Percentiles rank a stretch among this genome's conserved stretches.
Evolutionary conservation across 1,140 invertebrate genomes (phyloP).

Genomic region (Adelges cooleyi): DNA sequence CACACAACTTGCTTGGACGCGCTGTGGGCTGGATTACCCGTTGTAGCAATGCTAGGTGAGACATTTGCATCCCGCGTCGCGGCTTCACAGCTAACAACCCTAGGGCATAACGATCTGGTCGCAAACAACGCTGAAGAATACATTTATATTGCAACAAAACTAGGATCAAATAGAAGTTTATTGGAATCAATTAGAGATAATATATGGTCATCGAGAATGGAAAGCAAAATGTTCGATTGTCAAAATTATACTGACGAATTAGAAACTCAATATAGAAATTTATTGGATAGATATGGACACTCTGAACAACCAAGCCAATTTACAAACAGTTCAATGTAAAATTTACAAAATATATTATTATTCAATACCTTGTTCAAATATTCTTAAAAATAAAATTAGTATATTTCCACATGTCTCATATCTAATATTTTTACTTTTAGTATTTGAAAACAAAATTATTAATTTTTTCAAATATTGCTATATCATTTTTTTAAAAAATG

Average conservation of each 20-base stretch:
- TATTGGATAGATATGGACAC: slow-evolving; percentile 73
- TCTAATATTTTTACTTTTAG: too few species aligned
- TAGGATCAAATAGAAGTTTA: slow-evolving; percentile 82
- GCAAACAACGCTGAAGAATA: slow-evolving; percentile 80
- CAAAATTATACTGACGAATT: slow-evolving; percentile 78
- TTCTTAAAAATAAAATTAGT: too few species aligned
- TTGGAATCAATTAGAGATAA: slow-evolving; percentile 86
- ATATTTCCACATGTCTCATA: too few species aligned
- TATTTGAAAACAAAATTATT: too few species aligned
- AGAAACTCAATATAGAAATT: slow-evolving; percentile 71
- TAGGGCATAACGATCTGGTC: slow-evolving; percentile 91
- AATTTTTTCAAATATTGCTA: too few species aligned
- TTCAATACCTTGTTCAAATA: too few species aligned
- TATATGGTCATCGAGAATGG: slow-evolving; percentile 78
- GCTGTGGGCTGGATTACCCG: slow-evolving; percentile 95
- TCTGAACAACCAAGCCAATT: slow-evolving; percentile 48
- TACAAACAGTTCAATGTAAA: too few species aligned
- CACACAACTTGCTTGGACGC: slow-evolving; percentile 99
- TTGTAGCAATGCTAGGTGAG: slow-evolving; percentile 84
- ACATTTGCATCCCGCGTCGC: slow-evolving; percentile 95
- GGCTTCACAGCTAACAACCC: slow-evolving; percentile 85
- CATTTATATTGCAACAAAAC: slow-evolving; percentile 79
- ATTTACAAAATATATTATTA: too few species aligned
- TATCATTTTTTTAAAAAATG: too few species aligned
- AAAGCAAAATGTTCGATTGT: slow-evolving; percentile 86